Base-by-base conservation (phyloP, 2,888 invertebrate genomes). In the Chrysolina haemoptera region DNA sequence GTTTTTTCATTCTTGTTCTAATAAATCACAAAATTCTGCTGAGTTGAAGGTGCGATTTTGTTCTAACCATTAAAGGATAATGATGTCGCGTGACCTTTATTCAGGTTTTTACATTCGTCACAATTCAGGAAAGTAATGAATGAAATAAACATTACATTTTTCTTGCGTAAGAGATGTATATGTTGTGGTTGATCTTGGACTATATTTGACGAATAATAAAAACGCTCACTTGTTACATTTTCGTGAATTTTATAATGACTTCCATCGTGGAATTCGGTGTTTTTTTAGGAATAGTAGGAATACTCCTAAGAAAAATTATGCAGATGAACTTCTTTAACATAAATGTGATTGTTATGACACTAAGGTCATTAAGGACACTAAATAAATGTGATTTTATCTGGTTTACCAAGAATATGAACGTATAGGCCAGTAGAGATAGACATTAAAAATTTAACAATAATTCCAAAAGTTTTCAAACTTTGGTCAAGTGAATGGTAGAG, bases 61-160 rank as follows among this genome's bases (percentile, higher is more conserved):
- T 68, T 64, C 27, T 40, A 50, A 27, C 73, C 73, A 48, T 73
- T 64, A 68, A 73, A 10, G 68, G 68, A 46, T n/a, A 69, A 65
- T 55, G 46, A 63, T 69, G 55, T 62, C 64, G 63, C 73, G 18
- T 68, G 68, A 69, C 68, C 73, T 59, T 68, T 48, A 55, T 59
- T 69, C 62, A 55, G 59, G 27, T 69, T 73, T 69, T 73, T 59
- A 68, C 55, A 9, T 22, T 35, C 64, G 62, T 72, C 64, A 68
- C 63, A 72, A 72, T 72, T 53, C 50, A 62, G 40, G 43, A 55
- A 55, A n/a, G 35, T 10, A 35, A 27, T 59, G n/a, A 63, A 64
- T 20, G 41, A 50, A 41, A 72, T 35, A 69, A 69, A 68, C 72
- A 72, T 72, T 68, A 67, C 68, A 40, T 68, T 68, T 10, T 27